Evolutionary conservation across 2,888 invertebrate genomes (phyloP).

Genomic region (Callosobruchus maculatus): DNA sequence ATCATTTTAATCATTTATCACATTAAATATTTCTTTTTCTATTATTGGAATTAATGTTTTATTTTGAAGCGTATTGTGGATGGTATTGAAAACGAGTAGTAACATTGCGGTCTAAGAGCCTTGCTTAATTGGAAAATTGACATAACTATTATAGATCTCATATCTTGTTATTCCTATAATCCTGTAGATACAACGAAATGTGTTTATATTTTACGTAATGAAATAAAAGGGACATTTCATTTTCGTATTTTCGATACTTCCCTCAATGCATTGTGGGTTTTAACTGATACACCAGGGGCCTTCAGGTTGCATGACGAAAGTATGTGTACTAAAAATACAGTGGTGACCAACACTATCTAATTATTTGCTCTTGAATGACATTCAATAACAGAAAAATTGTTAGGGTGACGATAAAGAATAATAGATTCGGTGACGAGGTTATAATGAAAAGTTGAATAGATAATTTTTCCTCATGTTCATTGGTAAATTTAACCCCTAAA

Average conservation of each 20-base stretch:
- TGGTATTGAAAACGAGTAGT: background rate
- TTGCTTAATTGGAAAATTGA: background rate
- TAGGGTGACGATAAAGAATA: no score
- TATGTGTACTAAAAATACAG: background rate
- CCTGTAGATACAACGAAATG: background rate
- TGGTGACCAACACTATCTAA: background rate
- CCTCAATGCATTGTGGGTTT: background rate
- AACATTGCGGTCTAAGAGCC: background rate
- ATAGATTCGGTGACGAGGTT: no score
- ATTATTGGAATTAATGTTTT: background rate
- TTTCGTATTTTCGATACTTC: background rate
- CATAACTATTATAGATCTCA: background rate
- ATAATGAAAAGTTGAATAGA: no score
- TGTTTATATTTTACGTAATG: background rate
- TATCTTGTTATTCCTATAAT: background rate
- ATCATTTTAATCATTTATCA: background rate
- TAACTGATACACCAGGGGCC: constrained; percentile 1
- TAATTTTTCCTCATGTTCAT: no score
- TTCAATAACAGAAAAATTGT: no score
- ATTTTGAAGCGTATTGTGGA: background rate
- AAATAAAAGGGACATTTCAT: background rate
- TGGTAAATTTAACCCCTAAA: no score
- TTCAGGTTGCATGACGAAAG: constrained; percentile 26
- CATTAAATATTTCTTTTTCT: background rate
- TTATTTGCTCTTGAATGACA: no score